These are phyloP conservation scores for Ips nitidus DNA, from an alignment of 1,140 invertebrate species.

Conservation along the genomic window DNA sequence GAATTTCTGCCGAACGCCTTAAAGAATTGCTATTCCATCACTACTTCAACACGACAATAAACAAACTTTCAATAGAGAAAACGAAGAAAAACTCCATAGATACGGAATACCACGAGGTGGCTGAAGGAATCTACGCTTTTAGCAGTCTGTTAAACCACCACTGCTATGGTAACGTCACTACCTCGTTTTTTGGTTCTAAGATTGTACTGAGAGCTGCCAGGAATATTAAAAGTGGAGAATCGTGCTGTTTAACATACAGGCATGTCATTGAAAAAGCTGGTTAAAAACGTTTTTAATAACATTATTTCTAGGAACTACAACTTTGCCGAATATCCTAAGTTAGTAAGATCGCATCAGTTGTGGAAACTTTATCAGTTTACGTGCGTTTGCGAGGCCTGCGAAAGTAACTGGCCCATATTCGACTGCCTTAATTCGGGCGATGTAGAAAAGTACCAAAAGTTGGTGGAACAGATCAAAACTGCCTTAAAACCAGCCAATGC, in stretches of 20 bases:
- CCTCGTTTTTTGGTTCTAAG: conserved; percentile 16
- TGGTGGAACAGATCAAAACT: conserved; percentile 20
- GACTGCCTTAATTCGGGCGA: conserved; percentile 46
- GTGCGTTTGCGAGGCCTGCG: conserved; percentile 81
- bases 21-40: conserved; percentile 31
- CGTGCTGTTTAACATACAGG: conserved; percentile 24
- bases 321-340: conserved; percentile 32
- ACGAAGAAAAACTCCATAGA: conserved; percentile 28
- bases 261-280: not conserved
- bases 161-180: conserved; percentile 25
- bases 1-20: conserved; percentile 19
- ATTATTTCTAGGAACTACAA: conserved; percentile 26
- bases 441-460: conserved; percentile 20
- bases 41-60: conserved; percentile 25
- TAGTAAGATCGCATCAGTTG: conserved; percentile 26
- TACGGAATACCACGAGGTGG: conserved; percentile 30
- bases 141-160: conserved; percentile 25
- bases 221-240: conserved; percentile 27
- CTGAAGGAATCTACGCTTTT: conserved; percentile 28
- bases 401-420: conserved; percentile 71
- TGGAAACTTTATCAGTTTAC: conserved; percentile 80
- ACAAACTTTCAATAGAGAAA: conserved; percentile 22
- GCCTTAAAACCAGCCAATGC: conserved; percentile 1
- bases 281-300: not conserved
- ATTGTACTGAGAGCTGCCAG: conserved; percentile 21